Evolutionary conservation across 1,140 invertebrate species (phyloP).

Genomic region (Dendroctonus ponderosae): DNA sequence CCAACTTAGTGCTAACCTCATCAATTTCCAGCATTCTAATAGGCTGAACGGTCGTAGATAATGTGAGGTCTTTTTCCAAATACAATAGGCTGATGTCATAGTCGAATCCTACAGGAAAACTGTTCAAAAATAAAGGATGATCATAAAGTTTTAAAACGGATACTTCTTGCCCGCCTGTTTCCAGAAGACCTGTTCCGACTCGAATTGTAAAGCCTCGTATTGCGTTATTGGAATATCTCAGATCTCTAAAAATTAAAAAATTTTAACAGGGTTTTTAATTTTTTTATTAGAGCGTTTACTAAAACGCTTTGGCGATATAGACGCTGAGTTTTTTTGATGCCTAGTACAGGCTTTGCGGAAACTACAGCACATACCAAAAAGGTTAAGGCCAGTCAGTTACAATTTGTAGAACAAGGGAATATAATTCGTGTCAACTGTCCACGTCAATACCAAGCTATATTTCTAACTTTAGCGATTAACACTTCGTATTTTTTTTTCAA

Average conservation of each 20-base stretch:
- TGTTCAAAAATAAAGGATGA: slow-evolving; percentile 3
- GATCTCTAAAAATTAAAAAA: too few species aligned
- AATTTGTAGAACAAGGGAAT: neutral
- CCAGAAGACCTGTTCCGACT: neutral
- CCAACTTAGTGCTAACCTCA: too few species aligned
- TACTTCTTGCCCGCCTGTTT: neutral
- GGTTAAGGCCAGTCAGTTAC: too few species aligned
- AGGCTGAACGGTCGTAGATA: neutral
- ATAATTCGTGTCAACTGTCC: neutral
- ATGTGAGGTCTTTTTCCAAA: neutral
- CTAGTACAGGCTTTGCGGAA: too few species aligned
- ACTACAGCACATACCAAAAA: too few species aligned
- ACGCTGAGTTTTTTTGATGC: too few species aligned
- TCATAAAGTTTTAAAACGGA: neutral
- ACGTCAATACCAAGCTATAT: slow-evolving; percentile 5
- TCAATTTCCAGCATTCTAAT: neutral
- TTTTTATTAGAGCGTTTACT: too few species aligned
- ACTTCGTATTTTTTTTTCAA: slow-evolving; percentile 12
- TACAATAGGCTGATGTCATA: slow-evolving; percentile 10
- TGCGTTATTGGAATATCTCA: too few species aligned
- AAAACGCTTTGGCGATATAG: too few species aligned
- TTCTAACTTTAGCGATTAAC: slow-evolving; percentile 10
- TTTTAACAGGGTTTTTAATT: too few species aligned
- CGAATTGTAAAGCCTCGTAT: neutral
- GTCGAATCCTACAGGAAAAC: neutral